Evolutionary conservation across 2,888 invertebrate genomes (phyloP).

Genomic region (Orchestes rusci): DNA sequence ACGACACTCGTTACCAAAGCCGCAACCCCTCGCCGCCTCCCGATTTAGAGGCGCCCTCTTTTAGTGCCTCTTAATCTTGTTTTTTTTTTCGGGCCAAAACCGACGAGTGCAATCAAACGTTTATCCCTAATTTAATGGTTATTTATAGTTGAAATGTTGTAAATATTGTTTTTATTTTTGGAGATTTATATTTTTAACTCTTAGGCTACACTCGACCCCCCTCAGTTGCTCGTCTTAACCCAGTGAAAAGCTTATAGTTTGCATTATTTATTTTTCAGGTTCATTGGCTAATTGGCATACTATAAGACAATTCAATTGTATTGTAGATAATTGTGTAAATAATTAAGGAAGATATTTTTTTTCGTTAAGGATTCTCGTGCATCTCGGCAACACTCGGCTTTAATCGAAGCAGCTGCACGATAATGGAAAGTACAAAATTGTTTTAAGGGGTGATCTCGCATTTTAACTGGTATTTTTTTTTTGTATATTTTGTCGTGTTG

Average conservation of each 20-base stretch:
- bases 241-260: too few relatives aligned
- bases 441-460: constrained; percentile 43
- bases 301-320: too few relatives aligned
- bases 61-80: constrained; percentile 15
- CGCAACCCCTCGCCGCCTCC: constrained; percentile 45
- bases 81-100: constrained; percentile 5
- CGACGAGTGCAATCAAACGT: constrained; percentile 19
- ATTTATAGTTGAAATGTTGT: constrained; percentile 21
- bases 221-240: too few relatives aligned
- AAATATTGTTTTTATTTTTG: constrained; percentile 30
- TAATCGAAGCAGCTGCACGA: constrained; percentile 13
- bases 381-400: constrained; percentile 7
- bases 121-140: too few relatives aligned
- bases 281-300: too few relatives aligned
- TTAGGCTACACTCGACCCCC: too few relatives aligned
- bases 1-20: constrained; percentile 43
- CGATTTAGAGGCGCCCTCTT: constrained; percentile 30
- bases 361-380: constrained; percentile 22
- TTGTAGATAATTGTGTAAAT: constrained; percentile 29
- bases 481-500: constrained; percentile 9
- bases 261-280: too few relatives aligned
- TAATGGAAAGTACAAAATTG: constrained; percentile 42
- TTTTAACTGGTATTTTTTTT: constrained; percentile 33
- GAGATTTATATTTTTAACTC: constrained; percentile 28
- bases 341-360: constrained; percentile 23